These are phyloP conservation scores for Drosophila buzzatii DNA, from an alignment of 2,888 invertebrate genomes.

Conservation along the genomic window DNA sequence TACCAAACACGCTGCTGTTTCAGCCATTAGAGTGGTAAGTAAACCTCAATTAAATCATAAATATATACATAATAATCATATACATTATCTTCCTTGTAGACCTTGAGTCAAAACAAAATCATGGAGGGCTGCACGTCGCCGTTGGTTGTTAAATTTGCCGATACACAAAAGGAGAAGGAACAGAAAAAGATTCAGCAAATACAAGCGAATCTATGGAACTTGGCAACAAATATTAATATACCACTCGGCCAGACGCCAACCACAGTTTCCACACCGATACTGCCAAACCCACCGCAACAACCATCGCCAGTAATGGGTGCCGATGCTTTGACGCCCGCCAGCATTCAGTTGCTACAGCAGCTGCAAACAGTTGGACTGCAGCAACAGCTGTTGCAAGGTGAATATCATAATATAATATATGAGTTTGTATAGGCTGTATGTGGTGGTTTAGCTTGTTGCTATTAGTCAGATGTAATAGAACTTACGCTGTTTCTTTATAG, in stretches of 20 bases:
- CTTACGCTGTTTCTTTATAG: no score
- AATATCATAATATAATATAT: not conserved
- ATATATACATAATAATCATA: not conserved
- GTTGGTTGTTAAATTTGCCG: constrained; percentile 99
- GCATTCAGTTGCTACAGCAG: constrained; percentile 89
- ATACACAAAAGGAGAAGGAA: constrained; percentile 99
- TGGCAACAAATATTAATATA: constrained; percentile 87
- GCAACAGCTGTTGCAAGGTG: constrained; percentile 88
- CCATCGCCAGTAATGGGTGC: constrained; percentile 85
- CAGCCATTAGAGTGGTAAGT: constrained; percentile 94
- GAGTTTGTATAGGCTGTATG: not conserved
- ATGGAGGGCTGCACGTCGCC: constrained; percentile 99
- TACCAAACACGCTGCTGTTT: constrained; percentile 98
- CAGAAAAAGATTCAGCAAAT: constrained; percentile 97
- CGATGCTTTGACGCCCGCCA: constrained; percentile 87
- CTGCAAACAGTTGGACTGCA: constrained; percentile 89
- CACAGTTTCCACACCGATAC: constrained; percentile 86
- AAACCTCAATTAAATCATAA: not conserved
- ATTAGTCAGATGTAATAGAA: not conserved
- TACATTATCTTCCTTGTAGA: constrained; percentile 79
- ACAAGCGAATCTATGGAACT: constrained; percentile 96
- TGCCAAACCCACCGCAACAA: constrained; percentile 85
- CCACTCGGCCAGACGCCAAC: constrained; percentile 86
- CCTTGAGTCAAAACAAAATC: constrained; percentile 98
- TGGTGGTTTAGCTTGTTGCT: not conserved